A percentile compares a stretch with the other conserved stretches of the same genome.
Conservation (phyloP, 2,888 invertebrate genomes). For the Euplagia quadripunctaria region DNA sequence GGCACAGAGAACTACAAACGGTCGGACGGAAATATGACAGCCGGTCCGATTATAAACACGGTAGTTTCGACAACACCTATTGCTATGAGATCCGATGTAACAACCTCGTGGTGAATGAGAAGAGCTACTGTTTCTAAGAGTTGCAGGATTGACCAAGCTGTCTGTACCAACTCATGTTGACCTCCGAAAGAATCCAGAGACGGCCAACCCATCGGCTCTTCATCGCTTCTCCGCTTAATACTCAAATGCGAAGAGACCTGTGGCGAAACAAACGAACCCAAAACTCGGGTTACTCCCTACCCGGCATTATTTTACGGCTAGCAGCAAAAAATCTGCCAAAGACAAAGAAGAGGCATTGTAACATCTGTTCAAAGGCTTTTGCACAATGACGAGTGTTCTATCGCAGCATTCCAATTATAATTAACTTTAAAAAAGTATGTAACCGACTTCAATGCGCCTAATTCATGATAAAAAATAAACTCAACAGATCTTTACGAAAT, state of each 20-base stretch:
- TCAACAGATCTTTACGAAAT: too few relatives aligned
- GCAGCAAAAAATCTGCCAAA: too few relatives aligned
- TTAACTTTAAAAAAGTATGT: too few relatives aligned
- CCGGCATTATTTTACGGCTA: background rate
- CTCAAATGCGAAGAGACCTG: too few relatives aligned
- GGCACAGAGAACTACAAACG: background rate
- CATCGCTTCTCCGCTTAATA: background rate
- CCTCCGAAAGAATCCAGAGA: too few relatives aligned
- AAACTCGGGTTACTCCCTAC: background rate
- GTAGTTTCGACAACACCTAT: background rate
- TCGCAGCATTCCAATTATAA: too few relatives aligned
- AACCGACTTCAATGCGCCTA: too few relatives aligned
- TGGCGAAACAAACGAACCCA: background rate
- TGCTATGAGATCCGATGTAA: background rate
- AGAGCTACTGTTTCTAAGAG: background rate
- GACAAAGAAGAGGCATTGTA: background rate
- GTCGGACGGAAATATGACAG: background rate
- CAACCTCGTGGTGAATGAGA: background rate
- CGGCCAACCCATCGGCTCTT: too few relatives aligned
- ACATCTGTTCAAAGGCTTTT: too few relatives aligned
- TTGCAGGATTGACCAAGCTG: background rate
- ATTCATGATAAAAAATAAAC: too few relatives aligned
- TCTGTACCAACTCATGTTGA: background rate
- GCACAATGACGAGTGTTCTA: background rate
- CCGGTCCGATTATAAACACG: background rate